These are phyloP conservation scores for Drosophila bipectinata DNA, from an alignment of 1,140 invertebrate genomes.

Conservation along the genomic window DNA sequence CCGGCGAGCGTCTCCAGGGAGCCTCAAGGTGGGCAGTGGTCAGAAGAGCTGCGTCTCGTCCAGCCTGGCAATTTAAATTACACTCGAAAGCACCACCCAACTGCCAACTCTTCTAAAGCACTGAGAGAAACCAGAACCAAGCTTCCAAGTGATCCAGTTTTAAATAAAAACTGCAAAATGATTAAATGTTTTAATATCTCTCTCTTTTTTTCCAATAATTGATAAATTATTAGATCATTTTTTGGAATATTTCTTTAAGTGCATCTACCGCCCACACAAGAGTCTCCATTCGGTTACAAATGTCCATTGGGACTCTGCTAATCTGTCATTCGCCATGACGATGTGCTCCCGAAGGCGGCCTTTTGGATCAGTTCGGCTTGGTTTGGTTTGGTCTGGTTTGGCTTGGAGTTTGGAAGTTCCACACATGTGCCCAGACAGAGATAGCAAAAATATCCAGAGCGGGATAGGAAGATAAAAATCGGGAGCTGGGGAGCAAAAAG, in stretches of 20 bases:
- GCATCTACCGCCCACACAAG: slow-evolving; percentile 24
- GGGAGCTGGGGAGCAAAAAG: slow-evolving; percentile 6
- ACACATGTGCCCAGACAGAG: slow-evolving; percentile 58
- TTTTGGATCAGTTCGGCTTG: slow-evolving; percentile 51
- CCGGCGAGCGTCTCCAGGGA: slow-evolving; percentile 63
- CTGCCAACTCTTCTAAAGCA: neutral
- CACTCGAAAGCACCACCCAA: slow-evolving; percentile 26
- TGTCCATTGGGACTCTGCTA: slow-evolving; percentile 82
- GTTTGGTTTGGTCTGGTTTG: slow-evolving; percentile 9
- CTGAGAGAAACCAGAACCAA: neutral
- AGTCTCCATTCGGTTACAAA: slow-evolving; percentile 74
- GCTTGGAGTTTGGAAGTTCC: slow-evolving; percentile 43
- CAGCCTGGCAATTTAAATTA: slow-evolving; percentile 73
- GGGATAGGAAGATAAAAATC: neutral
- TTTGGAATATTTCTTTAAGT: slow-evolving; percentile 14
- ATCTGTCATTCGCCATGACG: slow-evolving; percentile 81
- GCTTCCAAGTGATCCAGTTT: too few relatives aligned
- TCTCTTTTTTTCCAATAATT: too few relatives aligned
- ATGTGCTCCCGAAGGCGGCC: slow-evolving; percentile 78
- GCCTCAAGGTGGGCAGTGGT: slow-evolving; percentile 39
- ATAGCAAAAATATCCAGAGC: slow-evolving; percentile 8
- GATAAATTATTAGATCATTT: too few relatives aligned
- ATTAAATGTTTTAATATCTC: too few relatives aligned
- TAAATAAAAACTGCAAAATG: too few relatives aligned
- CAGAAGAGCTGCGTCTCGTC: slow-evolving; percentile 44